phyloP scores from a whole-genome alignment of 2,113 vertebrate genomes.

The Paratilapia polleni region DNA sequence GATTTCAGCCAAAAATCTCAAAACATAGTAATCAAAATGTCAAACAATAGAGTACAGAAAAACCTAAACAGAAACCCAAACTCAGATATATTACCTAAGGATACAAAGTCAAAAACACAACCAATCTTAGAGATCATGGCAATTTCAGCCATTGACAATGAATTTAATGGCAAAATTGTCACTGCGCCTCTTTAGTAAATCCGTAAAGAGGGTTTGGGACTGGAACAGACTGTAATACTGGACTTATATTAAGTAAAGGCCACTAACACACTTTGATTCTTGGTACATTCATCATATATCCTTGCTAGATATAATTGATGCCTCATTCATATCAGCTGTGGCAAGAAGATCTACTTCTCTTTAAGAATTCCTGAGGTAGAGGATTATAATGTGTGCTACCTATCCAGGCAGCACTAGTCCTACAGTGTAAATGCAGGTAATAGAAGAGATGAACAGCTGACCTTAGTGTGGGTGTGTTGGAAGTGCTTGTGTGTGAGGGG shows the following conservation, averaged over 20 bases:
- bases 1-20: neutral
- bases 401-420: neutral
- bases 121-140: too few species aligned
- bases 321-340: neutral
- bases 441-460: constrained; percentile 14
- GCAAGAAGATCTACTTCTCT: neutral
- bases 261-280: neutral
- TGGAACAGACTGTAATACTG: neutral
- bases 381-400: neutral
- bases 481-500: neutral
- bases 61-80: neutral
- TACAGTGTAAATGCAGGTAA: constrained; percentile 5
- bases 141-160: too few species aligned
- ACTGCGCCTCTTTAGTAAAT: neutral
- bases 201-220: neutral
- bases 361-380: neutral
- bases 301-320: neutral
- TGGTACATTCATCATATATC: neutral
- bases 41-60: neutral
- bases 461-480: constrained; percentile 5
- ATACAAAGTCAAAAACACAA: neutral
- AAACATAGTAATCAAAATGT: neutral
- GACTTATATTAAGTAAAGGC: too few species aligned
- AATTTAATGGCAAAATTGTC: too few species aligned
- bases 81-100: neutral